Conservation (phyloP, 2,797 vertebrate genomes). For the Ptychadena robeensis region DNA sequence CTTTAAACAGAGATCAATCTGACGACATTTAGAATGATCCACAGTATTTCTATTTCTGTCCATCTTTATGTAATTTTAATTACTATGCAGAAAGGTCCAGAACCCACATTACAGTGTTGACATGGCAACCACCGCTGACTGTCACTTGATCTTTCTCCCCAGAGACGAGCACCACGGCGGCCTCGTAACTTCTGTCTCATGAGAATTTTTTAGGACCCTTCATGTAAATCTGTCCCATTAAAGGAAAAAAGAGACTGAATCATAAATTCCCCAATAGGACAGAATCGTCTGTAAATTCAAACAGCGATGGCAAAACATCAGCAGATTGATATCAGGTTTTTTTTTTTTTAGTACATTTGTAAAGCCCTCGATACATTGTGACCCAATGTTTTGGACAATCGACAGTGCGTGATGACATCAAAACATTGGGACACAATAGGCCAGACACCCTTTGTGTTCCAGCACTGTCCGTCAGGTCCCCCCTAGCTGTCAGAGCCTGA, state of each 20-base stretch:
- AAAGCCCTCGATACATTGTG: too few species aligned
- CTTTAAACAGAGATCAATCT: conserved; percentile 19
- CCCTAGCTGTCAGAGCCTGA: too few species aligned
- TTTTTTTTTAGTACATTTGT: too few species aligned
- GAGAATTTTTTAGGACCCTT: not conserved
- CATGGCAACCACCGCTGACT: conserved; percentile 33
- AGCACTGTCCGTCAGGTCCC: too few species aligned
- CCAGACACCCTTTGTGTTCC: too few species aligned
- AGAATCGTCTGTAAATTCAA: too few species aligned
- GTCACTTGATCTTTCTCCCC: conserved; percentile 30
- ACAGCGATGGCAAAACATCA: too few species aligned
- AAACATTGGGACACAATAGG: too few species aligned
- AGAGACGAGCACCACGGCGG: not conserved
- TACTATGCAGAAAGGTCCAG: conserved; percentile 22
- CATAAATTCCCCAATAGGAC: too few species aligned
- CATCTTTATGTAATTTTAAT: conserved; percentile 39
- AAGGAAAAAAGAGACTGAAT: not conserved
- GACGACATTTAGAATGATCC: conserved; percentile 6
- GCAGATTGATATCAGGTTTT: too few species aligned
- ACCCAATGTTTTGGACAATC: too few species aligned
- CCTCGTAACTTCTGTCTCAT: not conserved
- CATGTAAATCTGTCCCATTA: not conserved
- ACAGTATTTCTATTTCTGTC: conserved; percentile 17
- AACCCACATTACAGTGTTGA: conserved; percentile 22
- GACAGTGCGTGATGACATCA: too few species aligned